A percentile compares a stretch with the other conserved stretches of the same genome.
These are phyloP conservation scores for Drosophila prosaltans DNA, from an alignment of 1,140 invertebrate genomes.

Conservation along the genomic window DNA sequence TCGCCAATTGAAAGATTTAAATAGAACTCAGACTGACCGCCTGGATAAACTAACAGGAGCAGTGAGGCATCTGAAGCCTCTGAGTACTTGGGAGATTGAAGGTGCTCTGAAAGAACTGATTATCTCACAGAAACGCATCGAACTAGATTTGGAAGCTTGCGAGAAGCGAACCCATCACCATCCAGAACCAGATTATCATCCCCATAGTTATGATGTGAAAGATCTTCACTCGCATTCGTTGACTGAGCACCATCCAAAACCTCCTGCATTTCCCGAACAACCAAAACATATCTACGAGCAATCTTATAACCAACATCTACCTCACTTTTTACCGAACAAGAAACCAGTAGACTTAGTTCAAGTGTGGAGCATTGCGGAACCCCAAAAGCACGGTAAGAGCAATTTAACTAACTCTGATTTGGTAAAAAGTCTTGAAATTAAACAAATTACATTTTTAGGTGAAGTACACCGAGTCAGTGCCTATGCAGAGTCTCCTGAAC, in stretches of 20 bases:
- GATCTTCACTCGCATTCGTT: not conserved
- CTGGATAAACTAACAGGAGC: slow-evolving; percentile 31
- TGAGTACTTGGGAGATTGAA: slow-evolving; percentile 56
- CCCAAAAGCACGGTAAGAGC: slow-evolving; percentile 34
- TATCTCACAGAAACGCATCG: slow-evolving; percentile 66
- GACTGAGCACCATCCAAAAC: not conserved
- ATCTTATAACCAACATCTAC: not conserved
- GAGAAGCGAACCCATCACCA: slow-evolving; percentile 13
- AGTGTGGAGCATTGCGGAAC: slow-evolving; percentile 45
- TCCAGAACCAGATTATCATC: not conserved
- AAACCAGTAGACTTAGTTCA: slow-evolving; percentile 38
- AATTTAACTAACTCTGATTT: not conserved
- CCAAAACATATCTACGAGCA: not conserved
- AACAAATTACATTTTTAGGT: not conserved
- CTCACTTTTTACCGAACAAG: no score
- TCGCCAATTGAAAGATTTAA: slow-evolving; percentile 42
- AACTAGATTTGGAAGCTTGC: slow-evolving; percentile 54
- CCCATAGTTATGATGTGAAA: not conserved
- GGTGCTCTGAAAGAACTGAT: slow-evolving; percentile 57
- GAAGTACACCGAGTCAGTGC: slow-evolving; percentile 25
- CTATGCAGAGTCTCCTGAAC: slow-evolving; percentile 37
- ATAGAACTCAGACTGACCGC: slow-evolving; percentile 48
- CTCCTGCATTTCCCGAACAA: not conserved
- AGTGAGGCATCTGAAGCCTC: slow-evolving; percentile 46
- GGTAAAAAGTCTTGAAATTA: not conserved